phyloP scores from a whole-genome alignment of 2,797 vertebrate species.

The Oreochromis mossambicus region DNA sequence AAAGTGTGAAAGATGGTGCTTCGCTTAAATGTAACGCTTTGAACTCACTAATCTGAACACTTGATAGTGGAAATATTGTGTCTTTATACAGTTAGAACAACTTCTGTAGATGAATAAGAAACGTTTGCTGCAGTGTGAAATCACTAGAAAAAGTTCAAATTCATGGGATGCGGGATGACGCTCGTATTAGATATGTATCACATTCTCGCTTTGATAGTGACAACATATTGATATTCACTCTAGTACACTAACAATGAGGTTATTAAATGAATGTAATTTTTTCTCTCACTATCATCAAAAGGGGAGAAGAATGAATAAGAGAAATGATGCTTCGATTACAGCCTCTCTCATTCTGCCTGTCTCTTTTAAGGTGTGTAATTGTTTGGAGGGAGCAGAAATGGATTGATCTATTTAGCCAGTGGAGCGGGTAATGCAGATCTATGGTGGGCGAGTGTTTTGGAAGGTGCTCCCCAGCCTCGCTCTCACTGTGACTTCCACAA shows the following conservation, averaged over 20 bases:
- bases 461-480: conserved; percentile 62
- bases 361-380: conserved; percentile 41
- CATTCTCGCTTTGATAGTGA: background rate
- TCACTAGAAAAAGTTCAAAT: background rate
- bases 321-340: conserved; percentile 4
- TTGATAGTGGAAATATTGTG: background rate
- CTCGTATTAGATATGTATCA: background rate
- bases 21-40: background rate
- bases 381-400: conserved; percentile 49
- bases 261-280: background rate
- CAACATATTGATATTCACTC: conserved; percentile 12
- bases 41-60: background rate
- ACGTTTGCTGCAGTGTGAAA: background rate
- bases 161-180: background rate
- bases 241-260: background rate
- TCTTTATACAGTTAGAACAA: background rate
- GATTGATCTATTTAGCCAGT: conserved; percentile 61
- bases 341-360: conserved; percentile 8
- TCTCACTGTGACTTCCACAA: conserved; percentile 75
- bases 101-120: background rate
- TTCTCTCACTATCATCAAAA: background rate
- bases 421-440: conserved; percentile 68
- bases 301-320: background rate
- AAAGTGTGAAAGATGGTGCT: background rate
- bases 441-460: conserved; percentile 63